Evolutionary conservation across 1,140 invertebrate species (phyloP).

Genomic region (Pogonus chalceus): DNA sequence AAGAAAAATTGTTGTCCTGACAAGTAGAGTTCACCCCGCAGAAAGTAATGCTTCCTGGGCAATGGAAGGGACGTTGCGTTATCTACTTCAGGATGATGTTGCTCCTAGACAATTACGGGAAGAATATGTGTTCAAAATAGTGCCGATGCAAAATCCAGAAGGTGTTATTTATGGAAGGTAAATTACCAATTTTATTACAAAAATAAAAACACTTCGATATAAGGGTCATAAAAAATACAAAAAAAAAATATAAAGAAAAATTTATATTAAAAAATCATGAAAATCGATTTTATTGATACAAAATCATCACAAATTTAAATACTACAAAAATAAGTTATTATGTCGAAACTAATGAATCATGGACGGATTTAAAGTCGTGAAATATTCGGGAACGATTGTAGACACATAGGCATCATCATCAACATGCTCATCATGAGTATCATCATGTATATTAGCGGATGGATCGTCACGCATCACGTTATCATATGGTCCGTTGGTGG

Average conservation of each 20-base stretch:
- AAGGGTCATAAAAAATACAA: conserved; percentile 12
- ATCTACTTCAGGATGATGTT: conserved; percentile 45
- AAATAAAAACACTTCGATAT: conserved; percentile 17
- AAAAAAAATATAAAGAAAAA: conserved; percentile 11
- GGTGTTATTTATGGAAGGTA: conserved; percentile 83
- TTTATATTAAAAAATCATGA: conserved; percentile 14
- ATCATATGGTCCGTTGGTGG: conserved; percentile 42
- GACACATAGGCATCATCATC: conserved; percentile 38
- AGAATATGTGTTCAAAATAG: conserved; percentile 73
- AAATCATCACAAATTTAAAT: neutral
- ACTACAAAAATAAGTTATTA: neutral
- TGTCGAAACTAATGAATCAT: neutral
- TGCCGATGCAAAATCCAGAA: conserved; percentile 83
- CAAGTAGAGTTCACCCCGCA: conserved; percentile 77
- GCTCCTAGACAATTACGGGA: conserved; percentile 51
- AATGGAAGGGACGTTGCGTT: conserved; percentile 71
- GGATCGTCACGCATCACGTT: conserved; percentile 41
- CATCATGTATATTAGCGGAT: conserved; percentile 23
- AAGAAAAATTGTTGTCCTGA: conserved; percentile 62
- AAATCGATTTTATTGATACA: neutral
- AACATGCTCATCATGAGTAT: conserved; percentile 27
- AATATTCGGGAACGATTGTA: conserved; percentile 44
- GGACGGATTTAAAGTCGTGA: conserved; percentile 29
- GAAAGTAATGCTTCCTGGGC: conserved; percentile 85
- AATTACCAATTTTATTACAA: conserved; percentile 32